Evolutionary conservation across 1,140 invertebrate genomes (phyloP), one percentile per base, ranked within the genome.

Genomic region (Tribolium castaneum): DNA sequence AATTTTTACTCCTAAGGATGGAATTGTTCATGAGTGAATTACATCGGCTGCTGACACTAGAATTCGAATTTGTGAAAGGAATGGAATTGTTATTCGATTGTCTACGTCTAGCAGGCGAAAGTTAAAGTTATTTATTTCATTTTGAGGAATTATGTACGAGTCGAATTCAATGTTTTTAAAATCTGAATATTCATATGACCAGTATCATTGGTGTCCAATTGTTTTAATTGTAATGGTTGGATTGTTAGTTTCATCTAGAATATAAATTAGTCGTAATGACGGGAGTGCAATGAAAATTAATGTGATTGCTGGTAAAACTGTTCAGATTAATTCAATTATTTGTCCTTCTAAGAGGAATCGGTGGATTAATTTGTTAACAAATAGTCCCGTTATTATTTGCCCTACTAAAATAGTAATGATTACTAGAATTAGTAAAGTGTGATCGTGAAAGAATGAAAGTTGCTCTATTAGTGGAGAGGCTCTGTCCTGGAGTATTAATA

Each of bases 151-250:
- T 89, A 92, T 92, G 86, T 90, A 92, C 12, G 90, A 91, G 84
- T 92, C 90, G 89, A 92, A 92, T 87, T 90, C 87, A 83, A 91
- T 84, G 80, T 88, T 85, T 77, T 86, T 84, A 87, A 92, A 90
- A 87, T 91, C 89, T 77, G 87, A 87, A 86, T 91, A 92, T 88
- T 92, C 91, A 88, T 92, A 93, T 49, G 84, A 88, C 91, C 91
- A 93, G 83, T 91, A 92, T 89, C 90, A 93, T 88, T 92, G 92
- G 87, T 92, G 90, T 0, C 90, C 91, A 83, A 91, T 88, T 62
- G 87, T 77, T 89, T 92, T 92, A 84, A 92, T 79, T 22, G 89
- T 89, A 73, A 92, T 83, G 52, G 84, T 78, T 51, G 89, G 87
- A 77, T 87, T 85, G 81, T 87, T 87, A 77, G 88, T 84, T 89